Evolutionary conservation across 2,113 vertebrate species (phyloP).

Genomic region (Procavia capensis): DNA sequence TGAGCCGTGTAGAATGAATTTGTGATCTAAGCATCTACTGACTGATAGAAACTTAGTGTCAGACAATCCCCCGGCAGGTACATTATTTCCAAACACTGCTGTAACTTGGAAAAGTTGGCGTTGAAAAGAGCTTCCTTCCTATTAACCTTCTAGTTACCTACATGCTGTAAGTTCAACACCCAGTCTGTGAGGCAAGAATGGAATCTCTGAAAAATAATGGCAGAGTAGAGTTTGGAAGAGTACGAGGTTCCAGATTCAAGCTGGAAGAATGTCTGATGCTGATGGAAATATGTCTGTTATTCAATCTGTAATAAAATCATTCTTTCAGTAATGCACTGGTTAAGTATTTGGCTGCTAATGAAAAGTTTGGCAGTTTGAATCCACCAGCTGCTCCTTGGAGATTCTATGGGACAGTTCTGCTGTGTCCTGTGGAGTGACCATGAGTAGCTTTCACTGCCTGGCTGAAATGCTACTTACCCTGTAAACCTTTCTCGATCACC

Average conservation of each 20-base stretch:
- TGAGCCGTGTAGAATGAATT: conserved; percentile 49
- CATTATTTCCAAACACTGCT: conserved; percentile 25
- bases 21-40: conserved; percentile 47
- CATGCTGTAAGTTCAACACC: conserved; percentile 49
- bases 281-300: conserved; percentile 1
- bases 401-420: no score
- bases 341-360: no score
- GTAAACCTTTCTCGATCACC: background rate
- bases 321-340: background rate
- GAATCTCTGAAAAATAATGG: conserved; percentile 8
- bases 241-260: background rate
- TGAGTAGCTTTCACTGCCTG: background rate
- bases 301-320: background rate
- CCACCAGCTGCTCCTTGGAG: no score
- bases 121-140: conserved; percentile 50
- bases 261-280: background rate
- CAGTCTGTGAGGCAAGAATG: background rate
- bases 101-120: conserved; percentile 31
- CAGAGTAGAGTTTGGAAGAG: background rate
- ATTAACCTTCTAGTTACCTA: conserved; percentile 2
- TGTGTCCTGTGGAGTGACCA: no score
- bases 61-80: conserved; percentile 26
- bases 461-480: background rate
- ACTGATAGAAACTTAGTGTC: conserved; percentile 59
- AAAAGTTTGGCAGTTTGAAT: no score